Evolutionary conservation across 1,140 invertebrate species (phyloP).

Genomic region (Bombus breviceps): DNA sequence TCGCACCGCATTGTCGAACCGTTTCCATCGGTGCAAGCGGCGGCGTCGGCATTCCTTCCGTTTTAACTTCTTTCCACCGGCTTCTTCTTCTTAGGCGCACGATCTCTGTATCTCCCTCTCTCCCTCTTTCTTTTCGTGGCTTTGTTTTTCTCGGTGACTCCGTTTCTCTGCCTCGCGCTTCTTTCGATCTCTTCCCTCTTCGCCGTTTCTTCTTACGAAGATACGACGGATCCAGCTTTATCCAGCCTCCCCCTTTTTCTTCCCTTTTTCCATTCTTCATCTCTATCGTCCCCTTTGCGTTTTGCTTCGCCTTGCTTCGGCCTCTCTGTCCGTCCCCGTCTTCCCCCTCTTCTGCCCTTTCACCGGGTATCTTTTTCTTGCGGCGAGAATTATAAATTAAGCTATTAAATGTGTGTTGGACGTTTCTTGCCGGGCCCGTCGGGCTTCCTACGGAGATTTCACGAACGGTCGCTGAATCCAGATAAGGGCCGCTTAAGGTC

Average conservation of each 20-base stretch:
- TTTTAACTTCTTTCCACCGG: slow-evolving; percentile 69
- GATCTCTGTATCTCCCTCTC: slow-evolving; percentile 52
- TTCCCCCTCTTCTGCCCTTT: slow-evolving; percentile 11
- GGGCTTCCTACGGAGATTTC: slow-evolving; percentile 49
- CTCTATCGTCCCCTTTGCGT: not conserved
- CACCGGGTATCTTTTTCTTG: slow-evolving; percentile 38
- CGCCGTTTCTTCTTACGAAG: slow-evolving; percentile 42
- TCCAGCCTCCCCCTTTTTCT: not conserved
- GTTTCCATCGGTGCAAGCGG: slow-evolving; percentile 67
- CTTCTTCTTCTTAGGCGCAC: slow-evolving; percentile 61
- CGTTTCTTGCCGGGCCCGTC: slow-evolving; percentile 62
- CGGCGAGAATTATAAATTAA: slow-evolving; percentile 79
- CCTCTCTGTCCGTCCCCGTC: not conserved
- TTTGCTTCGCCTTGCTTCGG: not conserved
- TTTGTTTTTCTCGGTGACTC: slow-evolving; percentile 45
- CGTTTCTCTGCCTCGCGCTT: slow-evolving; percentile 41
- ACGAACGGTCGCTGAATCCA: slow-evolving; percentile 51
- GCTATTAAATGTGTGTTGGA: slow-evolving; percentile 76
- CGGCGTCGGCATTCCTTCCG: slow-evolving; percentile 70
- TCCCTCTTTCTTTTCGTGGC: slow-evolving; percentile 14
- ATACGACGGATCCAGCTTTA: not conserved
- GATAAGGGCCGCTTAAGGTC: slow-evolving; percentile 44
- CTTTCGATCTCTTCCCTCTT: slow-evolving; percentile 53
- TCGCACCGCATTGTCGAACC: slow-evolving; percentile 70
- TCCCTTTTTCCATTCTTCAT: not conserved